Evolutionary conservation across 2,888 invertebrate genomes (phyloP), one percentile per base, ranked within the genome.

Genomic region (Tenthredo amoena): DNA sequence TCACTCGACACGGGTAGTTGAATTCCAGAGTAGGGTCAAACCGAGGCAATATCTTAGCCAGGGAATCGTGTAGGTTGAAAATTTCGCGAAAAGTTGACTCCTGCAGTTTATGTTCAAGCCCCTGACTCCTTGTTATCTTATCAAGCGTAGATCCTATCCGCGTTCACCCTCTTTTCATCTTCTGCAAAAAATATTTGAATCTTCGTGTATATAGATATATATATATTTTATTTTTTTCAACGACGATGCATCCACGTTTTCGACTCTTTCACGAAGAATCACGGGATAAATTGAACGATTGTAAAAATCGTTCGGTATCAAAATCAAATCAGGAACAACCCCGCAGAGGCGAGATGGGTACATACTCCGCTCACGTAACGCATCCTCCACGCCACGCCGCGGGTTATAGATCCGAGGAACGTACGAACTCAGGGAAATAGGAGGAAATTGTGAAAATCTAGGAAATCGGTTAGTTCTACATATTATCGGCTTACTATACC

Each of bases 271-370:
- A 9, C 26, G 12, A 12, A 12, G 3, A 26, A 10, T 62, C 12
- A 62, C 12, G 1, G 34, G 10, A 7, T 68, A 18, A 43, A 21
- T 40, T 40, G 12, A 10, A 26, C 21, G 31, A 43, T 21, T n/a
- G n/a, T 40, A 43, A 40, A 15, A 31, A 77, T n/a, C 47, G 50
- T 58, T 15, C 43, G 87, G 89, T 91, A 91, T 90, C 88, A 89
- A 87, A 91, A 91, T 91, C 87, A 89, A 91, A 91, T 91, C 90
- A 91, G 87, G 87, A 87, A 82, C 87, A 87, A 88, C 88, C 31
- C 88, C 5, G 68, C 87, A 88, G 89, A 90, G 87, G 86, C 87
- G 87, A 86, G 86, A 86, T 85, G 87, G 58, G 58, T 21, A 58
- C n/a, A 87, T 84, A 76, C 62, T 81, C 87, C 50, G 86, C 84